Percentiles rank a stretch among this genome's conserved stretches.
phyloP scores from a whole-genome alignment of 2,888 invertebrate species.

The Drosophila setosimentum region DNA sequence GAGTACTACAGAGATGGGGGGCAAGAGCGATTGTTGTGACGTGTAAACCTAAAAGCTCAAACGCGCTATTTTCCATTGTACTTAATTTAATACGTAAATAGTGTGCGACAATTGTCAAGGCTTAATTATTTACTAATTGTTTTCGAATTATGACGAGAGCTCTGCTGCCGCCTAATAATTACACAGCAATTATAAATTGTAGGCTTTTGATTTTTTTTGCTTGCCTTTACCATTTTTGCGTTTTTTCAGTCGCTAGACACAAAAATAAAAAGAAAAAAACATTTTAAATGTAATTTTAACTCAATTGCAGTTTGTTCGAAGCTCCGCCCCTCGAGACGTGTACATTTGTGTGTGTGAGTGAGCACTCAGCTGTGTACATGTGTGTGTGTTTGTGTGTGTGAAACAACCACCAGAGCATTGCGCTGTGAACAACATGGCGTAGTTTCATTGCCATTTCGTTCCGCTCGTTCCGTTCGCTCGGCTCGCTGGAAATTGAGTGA shows the following conservation, averaged over 20 bases:
- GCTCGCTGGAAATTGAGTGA: slow-evolving; percentile 58
- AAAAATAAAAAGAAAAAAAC: background rate
- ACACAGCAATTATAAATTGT: slow-evolving; percentile 62
- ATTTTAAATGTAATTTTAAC: slow-evolving; percentile 22
- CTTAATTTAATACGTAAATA: slow-evolving; percentile 21
- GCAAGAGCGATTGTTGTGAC: slow-evolving; percentile 44
- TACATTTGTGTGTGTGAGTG: slow-evolving; percentile 13
- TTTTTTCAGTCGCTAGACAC: background rate
- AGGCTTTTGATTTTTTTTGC: slow-evolving; percentile 27
- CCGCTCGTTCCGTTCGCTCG: slow-evolving; percentile 35
- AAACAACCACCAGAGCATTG: slow-evolving; percentile 47
- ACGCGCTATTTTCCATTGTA: slow-evolving; percentile 35
- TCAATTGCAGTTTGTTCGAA: slow-evolving; percentile 24
- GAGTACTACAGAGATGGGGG: background rate
- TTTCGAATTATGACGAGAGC: slow-evolving; percentile 73
- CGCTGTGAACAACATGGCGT: slow-evolving; percentile 78
- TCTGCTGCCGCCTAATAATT: slow-evolving; percentile 71
- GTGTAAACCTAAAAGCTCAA: slow-evolving; percentile 41
- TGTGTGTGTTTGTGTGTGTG: slow-evolving; percentile 33
- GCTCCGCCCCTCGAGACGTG: slow-evolving; percentile 65
- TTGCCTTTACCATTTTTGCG: slow-evolving; percentile 27
- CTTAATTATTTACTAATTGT: slow-evolving; percentile 78
- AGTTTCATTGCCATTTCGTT: slow-evolving; percentile 73
- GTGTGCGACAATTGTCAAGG: slow-evolving; percentile 66
- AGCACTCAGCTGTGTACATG: slow-evolving; percentile 1